These are phyloP conservation scores for Eupeodes luniger DNA, from an alignment of 2,888 invertebrate genomes.

Conservation along the genomic window DNA sequence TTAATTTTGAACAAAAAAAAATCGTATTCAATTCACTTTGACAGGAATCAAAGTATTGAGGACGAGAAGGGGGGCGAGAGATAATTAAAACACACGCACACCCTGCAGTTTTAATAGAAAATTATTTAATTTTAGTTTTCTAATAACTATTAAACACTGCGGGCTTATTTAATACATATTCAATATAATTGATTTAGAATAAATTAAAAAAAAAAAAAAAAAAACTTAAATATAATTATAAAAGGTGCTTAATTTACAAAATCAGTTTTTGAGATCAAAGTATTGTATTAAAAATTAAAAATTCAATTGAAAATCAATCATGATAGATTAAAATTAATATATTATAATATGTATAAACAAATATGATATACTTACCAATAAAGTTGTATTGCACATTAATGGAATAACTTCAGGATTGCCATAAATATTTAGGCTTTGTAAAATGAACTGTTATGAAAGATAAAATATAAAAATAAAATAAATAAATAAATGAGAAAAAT, in stretches of 20 bases:
- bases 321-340: neutral
- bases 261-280: too few species aligned
- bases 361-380: conserved; percentile 60
- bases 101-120: neutral
- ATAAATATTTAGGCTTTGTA: conserved; percentile 68
- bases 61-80: too few species aligned
- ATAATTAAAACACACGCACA: too few species aligned
- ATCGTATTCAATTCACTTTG: too few species aligned
- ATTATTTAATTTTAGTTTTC: neutral
- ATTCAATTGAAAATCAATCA: conserved; percentile 4
- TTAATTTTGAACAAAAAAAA: too few species aligned
- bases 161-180: neutral
- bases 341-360: neutral
- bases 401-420: conserved; percentile 71
- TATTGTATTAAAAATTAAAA: neutral
- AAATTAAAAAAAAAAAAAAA: too few species aligned
- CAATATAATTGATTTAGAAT: too few species aligned
- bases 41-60: too few species aligned
- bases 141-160: neutral
- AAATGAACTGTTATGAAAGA: conserved; percentile 61
- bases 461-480: conserved; percentile 24
- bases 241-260: too few species aligned
- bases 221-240: too few species aligned
- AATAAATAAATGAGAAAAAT: conserved; percentile 12
- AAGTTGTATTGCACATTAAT: conserved; percentile 67